Base-by-base conservation (phyloP, 2,797 vertebrate species). In the Epinephelus coioides region DNA sequence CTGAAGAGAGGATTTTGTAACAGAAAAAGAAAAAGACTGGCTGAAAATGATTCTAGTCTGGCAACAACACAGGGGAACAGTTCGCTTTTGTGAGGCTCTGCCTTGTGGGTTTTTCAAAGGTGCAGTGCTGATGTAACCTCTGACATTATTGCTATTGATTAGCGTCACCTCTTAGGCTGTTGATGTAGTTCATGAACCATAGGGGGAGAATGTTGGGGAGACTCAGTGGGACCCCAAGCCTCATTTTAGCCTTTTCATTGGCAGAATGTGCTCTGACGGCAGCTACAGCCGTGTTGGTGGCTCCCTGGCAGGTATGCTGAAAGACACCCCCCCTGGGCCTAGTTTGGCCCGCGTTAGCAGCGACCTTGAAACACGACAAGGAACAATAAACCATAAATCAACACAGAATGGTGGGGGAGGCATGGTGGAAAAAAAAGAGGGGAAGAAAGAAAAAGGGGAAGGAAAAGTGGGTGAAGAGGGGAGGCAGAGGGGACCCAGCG, bases 351-450 rank as follows among this genome's bases (percentile, higher is more conserved):
- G 43, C 59, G 82, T 89, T 92, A 89, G 86, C 79, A 61, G 81
- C 68, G 88, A 95, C 95, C 95, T 96, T 95, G 94, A 93, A 94
- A 94, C 85, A 85, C 66, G 83, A 90, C 86, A 88, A 88, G 90
- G 88, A 93, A 94, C 93, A 94, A 95, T 95, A 94, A 94, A 94
- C 88, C 85, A 90, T 94, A 93, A 93, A 95, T 94, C 92, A 94
- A 85, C 90, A 92, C 1, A 17, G 78, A 84, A 84, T 76, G 71
- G 76, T 63, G 46, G 10, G 34, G 46, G 69, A 47, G 74, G 57
- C 43, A 53, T 17, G 73, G 72, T 67, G 65, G 11, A 76, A 69
- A 63, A 72, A 63, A 72, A 64, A 68, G 60, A 56, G 34, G 51
- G 30, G 51, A 46, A 53, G 67, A 70, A 40, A 44, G 70, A 21